Evolutionary conservation across 2,797 vertebrate species (phyloP).

Genomic region (Tokudaia muenninki): DNA sequence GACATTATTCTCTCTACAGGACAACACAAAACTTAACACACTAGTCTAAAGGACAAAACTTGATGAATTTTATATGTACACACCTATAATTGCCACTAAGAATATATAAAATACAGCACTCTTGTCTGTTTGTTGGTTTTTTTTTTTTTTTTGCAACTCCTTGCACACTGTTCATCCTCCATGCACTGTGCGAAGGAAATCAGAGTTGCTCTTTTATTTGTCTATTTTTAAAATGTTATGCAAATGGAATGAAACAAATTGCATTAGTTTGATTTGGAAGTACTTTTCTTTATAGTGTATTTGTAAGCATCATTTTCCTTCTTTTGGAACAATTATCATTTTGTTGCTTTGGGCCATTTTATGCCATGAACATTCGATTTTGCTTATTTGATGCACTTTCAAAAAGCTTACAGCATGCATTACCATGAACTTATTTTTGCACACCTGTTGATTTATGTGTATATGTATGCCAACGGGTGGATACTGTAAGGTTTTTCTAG

Average conservation of each 20-base stretch:
- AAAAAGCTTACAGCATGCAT: background rate
- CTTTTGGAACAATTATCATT: background rate
- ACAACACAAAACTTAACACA: background rate
- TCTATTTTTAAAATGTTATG: slow-evolving; percentile 1
- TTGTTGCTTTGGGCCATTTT: background rate
- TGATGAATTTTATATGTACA: background rate
- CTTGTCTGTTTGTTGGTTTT: background rate
- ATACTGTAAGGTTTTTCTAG: background rate
- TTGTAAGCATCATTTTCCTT: background rate
- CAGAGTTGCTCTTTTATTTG: background rate
- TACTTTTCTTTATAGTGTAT: background rate
- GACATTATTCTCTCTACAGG: background rate
- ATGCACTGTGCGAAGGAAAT: background rate
- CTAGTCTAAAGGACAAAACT: background rate
- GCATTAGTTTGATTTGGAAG: background rate
- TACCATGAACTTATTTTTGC: background rate
- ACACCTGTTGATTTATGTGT: background rate
- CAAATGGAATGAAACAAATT: slow-evolving; percentile 20
- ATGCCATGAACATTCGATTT: background rate
- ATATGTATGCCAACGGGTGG: background rate
- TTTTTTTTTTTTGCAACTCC: background rate
- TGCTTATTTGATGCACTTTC: background rate
- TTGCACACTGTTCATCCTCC: background rate
- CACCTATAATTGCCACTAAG: background rate
- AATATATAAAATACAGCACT: background rate